A percentile compares a stretch with the other conserved stretches of the same genome.
Conservation (phyloP, 2,797 vertebrate species). For the Chaetodon trifasciatus region DNA sequence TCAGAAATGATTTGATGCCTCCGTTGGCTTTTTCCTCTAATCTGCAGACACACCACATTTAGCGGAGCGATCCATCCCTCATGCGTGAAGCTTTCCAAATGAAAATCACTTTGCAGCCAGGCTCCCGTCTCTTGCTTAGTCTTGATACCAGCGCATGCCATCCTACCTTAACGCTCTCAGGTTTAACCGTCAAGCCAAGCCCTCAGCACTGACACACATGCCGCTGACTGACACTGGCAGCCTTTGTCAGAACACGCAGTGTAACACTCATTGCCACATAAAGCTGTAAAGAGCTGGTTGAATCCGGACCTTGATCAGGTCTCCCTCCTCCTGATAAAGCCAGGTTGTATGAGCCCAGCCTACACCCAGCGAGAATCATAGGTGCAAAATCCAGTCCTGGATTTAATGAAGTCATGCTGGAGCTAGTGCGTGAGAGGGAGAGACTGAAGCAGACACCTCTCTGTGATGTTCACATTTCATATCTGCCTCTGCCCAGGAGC, state of each 20-base stretch:
- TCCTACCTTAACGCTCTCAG: conserved; percentile 16
- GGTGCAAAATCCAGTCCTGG: conserved; percentile 65
- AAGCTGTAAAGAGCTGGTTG: conserved; percentile 50
- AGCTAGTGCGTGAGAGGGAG: conserved; percentile 55
- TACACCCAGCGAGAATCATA: conserved; percentile 49
- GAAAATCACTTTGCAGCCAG: conserved; percentile 40
- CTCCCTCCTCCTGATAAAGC: conserved; percentile 47
- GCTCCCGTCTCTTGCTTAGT: conserved; percentile 11
- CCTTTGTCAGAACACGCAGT: conserved; percentile 13
- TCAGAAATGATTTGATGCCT: conserved; percentile 41
- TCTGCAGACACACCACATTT: conserved; percentile 56
- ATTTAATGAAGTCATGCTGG: conserved; percentile 82
- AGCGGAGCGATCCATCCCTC: conserved; percentile 44
- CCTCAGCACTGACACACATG: conserved; percentile 1
- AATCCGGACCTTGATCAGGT: conserved; percentile 15
- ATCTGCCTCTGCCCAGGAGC: conserved; percentile 83
- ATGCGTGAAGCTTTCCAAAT: conserved; percentile 51
- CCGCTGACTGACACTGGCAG: neutral
- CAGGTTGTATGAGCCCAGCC: conserved; percentile 45
- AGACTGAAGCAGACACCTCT: conserved; percentile 78
- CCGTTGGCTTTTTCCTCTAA: conserved; percentile 41
- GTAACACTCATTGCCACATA: conserved; percentile 33
- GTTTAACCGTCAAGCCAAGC: conserved; percentile 6
- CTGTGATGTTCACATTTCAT: conserved; percentile 85
- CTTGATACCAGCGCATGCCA: neutral